Base-by-base conservation (phyloP, 1,140 invertebrate genomes). In the Anastrepha obliqua region DNA sequence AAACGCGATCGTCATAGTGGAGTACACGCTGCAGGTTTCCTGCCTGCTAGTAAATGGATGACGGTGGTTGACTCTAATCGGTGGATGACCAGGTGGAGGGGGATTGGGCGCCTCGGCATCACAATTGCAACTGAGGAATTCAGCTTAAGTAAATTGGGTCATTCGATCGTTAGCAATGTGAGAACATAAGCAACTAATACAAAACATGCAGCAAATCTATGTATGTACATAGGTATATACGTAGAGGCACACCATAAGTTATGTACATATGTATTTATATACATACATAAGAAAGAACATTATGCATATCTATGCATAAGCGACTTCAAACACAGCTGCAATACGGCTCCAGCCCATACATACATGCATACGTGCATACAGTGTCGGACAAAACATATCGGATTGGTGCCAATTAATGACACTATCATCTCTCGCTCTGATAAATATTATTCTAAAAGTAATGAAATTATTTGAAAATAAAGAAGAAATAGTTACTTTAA, bases 101-200 rank as follows among this genome's bases (percentile, higher is more conserved):
- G 29, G 29, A 29, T 29, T 29, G 29, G 29, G 29, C 29, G 29
- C 29, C 29, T 29, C 42, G 42, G 44, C 20, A 15, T n/a, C 70
- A 74, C 70, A 74, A 47, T 17, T 47, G 70, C 70, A 74, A 74
- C 70, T 11, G 70, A 51, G 70, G 70, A 74, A 74, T 74, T 74
- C 70, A 74, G 70, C 70, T 74, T 74, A 74, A 74, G 70, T 74
- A 74, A 74, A 74, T 74, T 74, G 44, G 70, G 70, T 74, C 70
- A 47, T 74, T 74, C 44, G 70, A 74, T 74, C 70, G 70, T 74
- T 74, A 74, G 70, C 42, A 39, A 70, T 70, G 70, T 51, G 70
- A 47, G 70, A 74, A 74, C 44, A 51, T 29, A 67, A 39, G 65
- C 29, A 67, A 64, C 62, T 7, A 64, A 64, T 20, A 64, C 62